phyloP scores from a whole-genome alignment of 2,113 vertebrate species.

The Cinclus cinclus region DNA sequence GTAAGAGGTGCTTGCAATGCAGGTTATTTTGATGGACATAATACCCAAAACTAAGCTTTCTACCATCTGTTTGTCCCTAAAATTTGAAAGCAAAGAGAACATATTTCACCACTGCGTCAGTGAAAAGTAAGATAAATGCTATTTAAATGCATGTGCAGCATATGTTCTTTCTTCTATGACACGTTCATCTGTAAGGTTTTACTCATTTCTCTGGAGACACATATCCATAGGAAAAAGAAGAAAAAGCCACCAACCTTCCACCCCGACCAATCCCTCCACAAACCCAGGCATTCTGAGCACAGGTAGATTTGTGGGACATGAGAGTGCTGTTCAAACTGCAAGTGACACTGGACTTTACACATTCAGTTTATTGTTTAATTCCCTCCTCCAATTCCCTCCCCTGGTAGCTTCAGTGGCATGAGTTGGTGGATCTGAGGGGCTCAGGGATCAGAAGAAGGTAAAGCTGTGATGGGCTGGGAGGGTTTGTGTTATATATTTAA shows the following conservation, averaged over 20 bases:
- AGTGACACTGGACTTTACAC: not conserved
- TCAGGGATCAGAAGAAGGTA: not conserved
- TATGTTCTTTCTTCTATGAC: slow-evolving; percentile 67
- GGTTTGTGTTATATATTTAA: not conserved
- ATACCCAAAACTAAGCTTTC: slow-evolving; percentile 74
- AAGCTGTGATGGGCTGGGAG: not conserved
- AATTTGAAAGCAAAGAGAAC: slow-evolving; percentile 74
- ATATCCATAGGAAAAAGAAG: not conserved
- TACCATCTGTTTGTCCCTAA: slow-evolving; percentile 74
- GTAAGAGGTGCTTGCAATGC: slow-evolving; percentile 51
- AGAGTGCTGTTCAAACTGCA: not conserved
- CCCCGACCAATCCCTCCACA: not conserved
- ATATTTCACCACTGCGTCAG: slow-evolving; percentile 71
- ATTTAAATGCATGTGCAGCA: slow-evolving; percentile 70
- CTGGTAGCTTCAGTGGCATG: accelerated
- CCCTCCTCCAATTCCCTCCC: not conserved
- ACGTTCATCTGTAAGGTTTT: slow-evolving; percentile 48
- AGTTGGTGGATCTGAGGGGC: not conserved
- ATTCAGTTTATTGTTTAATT: not conserved
- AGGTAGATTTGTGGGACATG: not conserved
- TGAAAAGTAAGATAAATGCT: slow-evolving; percentile 75
- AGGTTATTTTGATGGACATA: slow-evolving; percentile 77
- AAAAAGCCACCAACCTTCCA: not conserved
- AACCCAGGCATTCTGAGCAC: not conserved
- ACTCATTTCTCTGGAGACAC: slow-evolving; percentile 32